Conservation (phyloP, 2,797 vertebrate genomes). For the Gallinago stenura region DNA sequence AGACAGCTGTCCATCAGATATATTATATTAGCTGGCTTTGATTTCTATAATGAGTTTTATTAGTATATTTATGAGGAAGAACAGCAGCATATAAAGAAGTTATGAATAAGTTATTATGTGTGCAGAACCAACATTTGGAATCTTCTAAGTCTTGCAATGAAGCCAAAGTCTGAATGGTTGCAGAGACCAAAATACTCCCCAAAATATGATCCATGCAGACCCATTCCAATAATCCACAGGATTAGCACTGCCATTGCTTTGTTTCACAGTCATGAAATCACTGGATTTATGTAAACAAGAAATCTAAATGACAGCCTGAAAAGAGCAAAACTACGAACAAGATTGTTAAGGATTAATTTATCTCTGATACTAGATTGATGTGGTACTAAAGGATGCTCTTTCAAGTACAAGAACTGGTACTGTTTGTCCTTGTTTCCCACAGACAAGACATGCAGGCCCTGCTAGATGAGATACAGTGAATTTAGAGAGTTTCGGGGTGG, state of each 20-base stretch:
- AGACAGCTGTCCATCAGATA: conserved; percentile 63
- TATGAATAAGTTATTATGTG: conserved; percentile 56
- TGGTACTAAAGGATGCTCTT: not conserved
- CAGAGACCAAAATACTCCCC: not conserved
- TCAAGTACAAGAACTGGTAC: not conserved
- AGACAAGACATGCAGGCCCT: not conserved
- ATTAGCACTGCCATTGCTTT: not conserved
- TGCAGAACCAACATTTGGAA: conserved; percentile 11
- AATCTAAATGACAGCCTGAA: not conserved
- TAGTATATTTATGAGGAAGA: conserved; percentile 66
- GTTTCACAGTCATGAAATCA: not conserved
- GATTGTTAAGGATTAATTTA: not conserved
- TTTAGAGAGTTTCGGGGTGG: not conserved
- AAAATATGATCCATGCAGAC: not conserved
- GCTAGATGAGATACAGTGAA: not conserved
- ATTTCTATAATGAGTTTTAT: conserved; percentile 68
- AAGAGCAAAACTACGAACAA: not conserved
- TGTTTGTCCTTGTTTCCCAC: not conserved
- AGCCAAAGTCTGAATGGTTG: not conserved
- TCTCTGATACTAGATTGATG: not conserved
- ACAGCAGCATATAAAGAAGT: conserved; percentile 40
- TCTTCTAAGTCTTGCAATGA: conserved; percentile 6
- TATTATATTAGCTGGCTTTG: conserved; percentile 47
- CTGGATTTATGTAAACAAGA: not conserved
- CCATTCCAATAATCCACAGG: not conserved